Percentiles rank a stretch among this genome's conserved stretches.
These are phyloP conservation scores for Erebia ligea DNA, from an alignment of 2,888 invertebrate genomes.

Conservation along the genomic window DNA sequence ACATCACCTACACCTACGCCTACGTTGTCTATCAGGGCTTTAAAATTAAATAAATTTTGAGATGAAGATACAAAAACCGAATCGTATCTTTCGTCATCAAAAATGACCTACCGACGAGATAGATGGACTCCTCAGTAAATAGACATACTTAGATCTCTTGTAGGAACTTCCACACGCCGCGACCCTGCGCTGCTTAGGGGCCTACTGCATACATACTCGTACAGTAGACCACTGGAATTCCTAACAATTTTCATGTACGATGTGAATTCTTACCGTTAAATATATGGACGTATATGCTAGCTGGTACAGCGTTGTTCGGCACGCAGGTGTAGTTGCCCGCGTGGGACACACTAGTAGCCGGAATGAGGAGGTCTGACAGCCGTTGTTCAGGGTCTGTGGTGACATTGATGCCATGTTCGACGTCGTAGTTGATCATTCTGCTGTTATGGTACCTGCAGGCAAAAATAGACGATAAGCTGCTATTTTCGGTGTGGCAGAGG, in stretches of 20 bases:
- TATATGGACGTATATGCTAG: constrained; percentile 94
- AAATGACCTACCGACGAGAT: no score
- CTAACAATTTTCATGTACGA: neutral
- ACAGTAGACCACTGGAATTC: neutral
- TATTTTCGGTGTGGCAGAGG: no score
- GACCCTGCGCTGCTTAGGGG: no score
- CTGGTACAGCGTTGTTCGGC: constrained; percentile 94
- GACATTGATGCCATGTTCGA: constrained; percentile 93
- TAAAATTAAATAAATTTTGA: no score
- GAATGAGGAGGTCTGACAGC: constrained; percentile 85
- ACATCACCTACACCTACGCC: neutral
- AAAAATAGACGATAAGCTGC: neutral
- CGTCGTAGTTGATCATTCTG: constrained; percentile 96
- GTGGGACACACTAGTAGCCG: constrained; percentile 86
- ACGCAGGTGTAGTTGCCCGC: constrained; percentile 95
- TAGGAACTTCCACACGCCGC: no score
- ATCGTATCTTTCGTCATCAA: no score
- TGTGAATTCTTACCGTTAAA: constrained; percentile 87
- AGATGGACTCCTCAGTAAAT: no score
- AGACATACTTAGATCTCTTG: no score
- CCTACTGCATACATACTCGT: no score
- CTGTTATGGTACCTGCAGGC: constrained; percentile 91
- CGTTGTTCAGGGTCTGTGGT: constrained; percentile 90
- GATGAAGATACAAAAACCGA: no score
- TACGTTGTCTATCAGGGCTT: neutral